Evolutionary conservation across 2,888 invertebrate genomes (phyloP).

Genomic region (Nezara viridula): DNA sequence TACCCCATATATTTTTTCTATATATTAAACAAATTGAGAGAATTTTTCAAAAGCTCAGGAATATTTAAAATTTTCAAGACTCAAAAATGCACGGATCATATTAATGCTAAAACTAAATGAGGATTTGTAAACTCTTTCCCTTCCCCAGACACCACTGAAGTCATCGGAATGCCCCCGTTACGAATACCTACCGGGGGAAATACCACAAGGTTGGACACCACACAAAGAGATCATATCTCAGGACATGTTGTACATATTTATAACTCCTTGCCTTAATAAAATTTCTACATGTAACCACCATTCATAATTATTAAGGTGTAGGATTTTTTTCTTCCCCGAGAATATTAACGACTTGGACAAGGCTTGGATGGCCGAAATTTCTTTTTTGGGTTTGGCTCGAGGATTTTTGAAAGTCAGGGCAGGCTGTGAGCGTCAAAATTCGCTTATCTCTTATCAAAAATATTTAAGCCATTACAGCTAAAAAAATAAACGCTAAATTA

Average conservation of each 20-base stretch:
- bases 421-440: conserved; percentile 10
- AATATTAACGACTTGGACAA: neutral
- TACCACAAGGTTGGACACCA: conserved; percentile 7
- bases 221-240: neutral
- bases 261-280: neutral
- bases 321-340: neutral
- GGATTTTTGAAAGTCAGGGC: neutral
- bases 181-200: conserved; percentile 14
- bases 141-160: neutral
- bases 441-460: neutral
- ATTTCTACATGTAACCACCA: neutral
- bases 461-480: neutral
- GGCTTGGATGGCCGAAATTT: neutral
- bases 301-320: conserved; percentile 8
- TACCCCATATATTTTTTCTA: too few species aligned
- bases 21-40: too few species aligned
- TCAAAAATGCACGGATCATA: neutral
- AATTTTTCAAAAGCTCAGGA: too few species aligned
- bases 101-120: neutral
- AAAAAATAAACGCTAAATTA: neutral
- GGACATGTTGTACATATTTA: conserved; percentile 11
- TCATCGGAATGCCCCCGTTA: conserved; percentile 23
- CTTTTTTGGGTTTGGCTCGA: conserved; percentile 8
- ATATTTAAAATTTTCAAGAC: too few species aligned
- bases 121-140: neutral